phyloP scores from a whole-genome alignment of 2,113 vertebrate species.

The Heliornis fulica region DNA sequence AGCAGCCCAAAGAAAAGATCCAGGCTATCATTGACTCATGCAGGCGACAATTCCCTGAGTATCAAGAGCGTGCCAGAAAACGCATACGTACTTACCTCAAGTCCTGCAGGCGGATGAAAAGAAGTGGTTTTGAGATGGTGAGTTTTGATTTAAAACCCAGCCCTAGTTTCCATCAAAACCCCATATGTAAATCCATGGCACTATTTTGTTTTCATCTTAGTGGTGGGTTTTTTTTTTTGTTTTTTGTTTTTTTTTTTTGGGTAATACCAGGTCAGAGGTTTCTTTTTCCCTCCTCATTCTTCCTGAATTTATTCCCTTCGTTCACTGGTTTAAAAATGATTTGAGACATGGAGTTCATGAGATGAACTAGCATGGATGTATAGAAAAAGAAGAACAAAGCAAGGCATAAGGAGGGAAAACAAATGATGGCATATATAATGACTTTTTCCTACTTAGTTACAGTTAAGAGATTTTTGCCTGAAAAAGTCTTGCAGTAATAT shows the following conservation, averaged over 20 bases:
- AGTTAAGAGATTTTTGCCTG: background rate
- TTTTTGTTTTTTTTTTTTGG: constrained; percentile 51
- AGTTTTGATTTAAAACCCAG: constrained; percentile 84
- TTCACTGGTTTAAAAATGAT: constrained; percentile 47
- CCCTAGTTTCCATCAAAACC: constrained; percentile 83
- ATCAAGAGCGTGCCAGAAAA: constrained; percentile 87
- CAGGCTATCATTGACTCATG: constrained; percentile 91
- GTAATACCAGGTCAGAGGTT: constrained; percentile 76
- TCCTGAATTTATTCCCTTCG: constrained; percentile 64
- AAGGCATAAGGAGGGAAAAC: background rate
- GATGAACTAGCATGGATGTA: background rate
- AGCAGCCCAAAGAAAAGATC: constrained; percentile 92
- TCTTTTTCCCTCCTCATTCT: constrained; percentile 69
- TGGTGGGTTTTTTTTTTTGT: constrained; percentile 78
- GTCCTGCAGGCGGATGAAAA: constrained; percentile 91
- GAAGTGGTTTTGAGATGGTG: constrained; percentile 91
- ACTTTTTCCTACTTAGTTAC: background rate
- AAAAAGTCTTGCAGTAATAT: background rate
- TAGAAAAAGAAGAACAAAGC: background rate
- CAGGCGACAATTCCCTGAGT: constrained; percentile 90
- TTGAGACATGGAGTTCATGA: background rate
- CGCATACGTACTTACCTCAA: constrained; percentile 91
- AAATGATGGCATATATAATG: background rate
- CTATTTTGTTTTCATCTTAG: constrained; percentile 85
- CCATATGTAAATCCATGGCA: constrained; percentile 84